Base-by-base conservation (phyloP, 2,113 vertebrate genomes). In the Puma concolor region DNA sequence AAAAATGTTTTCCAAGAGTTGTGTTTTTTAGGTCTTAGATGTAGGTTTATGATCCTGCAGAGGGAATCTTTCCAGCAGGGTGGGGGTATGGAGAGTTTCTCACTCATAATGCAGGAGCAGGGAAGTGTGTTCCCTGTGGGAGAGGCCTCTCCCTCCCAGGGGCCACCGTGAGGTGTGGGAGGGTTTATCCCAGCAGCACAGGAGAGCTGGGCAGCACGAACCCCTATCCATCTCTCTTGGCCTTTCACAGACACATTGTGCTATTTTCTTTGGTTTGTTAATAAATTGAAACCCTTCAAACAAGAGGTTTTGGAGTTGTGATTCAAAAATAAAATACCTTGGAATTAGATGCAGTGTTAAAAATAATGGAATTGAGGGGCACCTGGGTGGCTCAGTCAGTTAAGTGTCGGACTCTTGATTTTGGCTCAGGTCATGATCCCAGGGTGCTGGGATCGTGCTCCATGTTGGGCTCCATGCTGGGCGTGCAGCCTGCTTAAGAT, bases 211-310 rank as follows among this genome's bases (percentile, higher is more conserved):
- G 54, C 84, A 76, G 93, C 86, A 89, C 16, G 93, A 94, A 79
- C 50, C 79, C 74, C 74, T 63, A 27, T 69, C 80, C 19, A 14
- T 95, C 67, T 63, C 83, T 96, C 90, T 86, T 87, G 84, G 74
- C 64, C 83, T 94, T 93, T 90, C 86, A 50, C 31, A 52, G 86
- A 96, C 80, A n/a, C 95, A 94, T 67, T 96, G 96, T 94, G 93
- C 91, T 92, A 71, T 97, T 97, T 95, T 94, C 93, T 94, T 72
- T 93, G 74, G 84, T 95, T 91, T 44, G 3, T 97, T 95, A 98
- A 97, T 98, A 98, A 97, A 98, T 63, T 57, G 33, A 96, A 97
- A 96, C 31, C 69, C 94, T 95, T 97, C 88, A 89, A 97, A 95
- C 41, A 86, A 96, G 82, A 96, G 12, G 91, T 94, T 76, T 97